These are phyloP conservation scores for Sminthurinus aureus DNA, from an alignment of 2,888 invertebrate species.

Conservation along the genomic window DNA sequence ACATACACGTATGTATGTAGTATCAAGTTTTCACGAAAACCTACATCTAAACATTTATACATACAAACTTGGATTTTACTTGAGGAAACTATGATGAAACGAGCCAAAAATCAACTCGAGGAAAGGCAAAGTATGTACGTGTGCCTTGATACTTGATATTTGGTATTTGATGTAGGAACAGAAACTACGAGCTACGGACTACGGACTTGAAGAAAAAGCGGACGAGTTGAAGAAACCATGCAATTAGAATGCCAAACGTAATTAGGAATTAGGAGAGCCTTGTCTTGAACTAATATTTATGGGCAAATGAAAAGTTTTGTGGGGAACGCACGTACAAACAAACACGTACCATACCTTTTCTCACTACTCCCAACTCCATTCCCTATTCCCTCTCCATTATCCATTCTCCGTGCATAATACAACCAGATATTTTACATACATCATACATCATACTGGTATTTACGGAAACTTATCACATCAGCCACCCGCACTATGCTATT, in stretches of 20 bases:
- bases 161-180: no score
- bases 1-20: neutral
- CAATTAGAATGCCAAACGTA: conserved; percentile 52
- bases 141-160: no score
- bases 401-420: no score
- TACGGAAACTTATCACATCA: no score
- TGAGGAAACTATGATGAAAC: neutral
- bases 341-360: conserved; percentile 20
- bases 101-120: conserved; percentile 10
- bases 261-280: conserved; percentile 50
- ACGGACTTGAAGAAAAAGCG: conserved; percentile 11
- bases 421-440: neutral
- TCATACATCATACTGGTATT: neutral
- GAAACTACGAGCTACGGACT: neutral
- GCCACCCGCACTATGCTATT: no score
- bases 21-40: no score
- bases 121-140: neutral
- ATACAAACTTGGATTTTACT: no score
- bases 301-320: conserved; percentile 48
- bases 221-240: conserved; percentile 46
- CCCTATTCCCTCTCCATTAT: no score
- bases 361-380: neutral
- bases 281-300: conserved; percentile 53
- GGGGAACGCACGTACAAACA: neutral
- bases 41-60: no score